Percentiles rank a stretch among this genome's conserved stretches.
Conservation (phyloP, 2,888 invertebrate species). For the Margaritifera margaritifera region DNA sequence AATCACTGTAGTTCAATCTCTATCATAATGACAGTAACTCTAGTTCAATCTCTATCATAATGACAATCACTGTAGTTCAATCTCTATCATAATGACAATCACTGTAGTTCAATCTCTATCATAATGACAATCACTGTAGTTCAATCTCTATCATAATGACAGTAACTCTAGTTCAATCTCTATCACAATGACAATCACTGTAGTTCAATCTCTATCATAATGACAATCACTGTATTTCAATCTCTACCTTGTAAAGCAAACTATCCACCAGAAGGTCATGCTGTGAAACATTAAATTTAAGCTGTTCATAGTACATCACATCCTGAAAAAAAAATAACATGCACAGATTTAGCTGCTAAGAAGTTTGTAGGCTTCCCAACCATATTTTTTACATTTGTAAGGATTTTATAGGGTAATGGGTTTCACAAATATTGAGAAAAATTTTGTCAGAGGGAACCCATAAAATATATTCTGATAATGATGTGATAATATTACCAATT, state of each 20-base stretch:
- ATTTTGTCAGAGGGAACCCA: too few species aligned
- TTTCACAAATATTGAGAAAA: not conserved
- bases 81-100: conserved; percentile 71
- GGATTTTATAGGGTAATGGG: not conserved
- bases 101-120: conserved; percentile 68
- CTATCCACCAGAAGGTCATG: conserved; percentile 95
- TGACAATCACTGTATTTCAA: too few species aligned
- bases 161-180: too few species aligned
- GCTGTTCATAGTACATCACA: conserved; percentile 80
- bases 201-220: conserved; percentile 71
- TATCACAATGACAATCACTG: conserved; percentile 71
- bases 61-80: too few species aligned
- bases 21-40: conserved; percentile 71
- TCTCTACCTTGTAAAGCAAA: conserved; percentile 86
- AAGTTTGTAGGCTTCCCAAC: not conserved
- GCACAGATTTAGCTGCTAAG: not conserved
- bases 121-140: too few species aligned
- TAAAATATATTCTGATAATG: too few species aligned
- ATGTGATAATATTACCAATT: too few species aligned
- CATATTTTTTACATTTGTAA: not conserved
- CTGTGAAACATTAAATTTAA: conserved; percentile 87
- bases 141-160: conserved; percentile 71
- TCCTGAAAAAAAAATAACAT: conserved; percentile 63
- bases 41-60: conserved; percentile 71
- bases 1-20: too few species aligned